These are phyloP conservation scores for Phocides pigmalion DNA, from an alignment of 1,140 invertebrate species.

Conservation along the genomic window DNA sequence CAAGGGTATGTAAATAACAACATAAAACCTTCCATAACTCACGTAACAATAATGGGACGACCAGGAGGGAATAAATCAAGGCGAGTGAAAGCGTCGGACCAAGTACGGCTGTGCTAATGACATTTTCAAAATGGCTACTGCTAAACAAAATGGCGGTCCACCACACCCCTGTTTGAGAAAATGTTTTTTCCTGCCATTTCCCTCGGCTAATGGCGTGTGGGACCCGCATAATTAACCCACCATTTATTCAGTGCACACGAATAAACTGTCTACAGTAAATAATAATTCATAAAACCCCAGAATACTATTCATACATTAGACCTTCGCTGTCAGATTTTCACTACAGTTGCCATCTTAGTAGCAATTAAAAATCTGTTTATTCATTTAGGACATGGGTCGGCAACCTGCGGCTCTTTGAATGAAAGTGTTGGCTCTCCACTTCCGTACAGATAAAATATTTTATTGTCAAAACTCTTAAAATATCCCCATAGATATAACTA, in stretches of 20 bases:
- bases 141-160: slow-evolving; percentile 43
- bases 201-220: slow-evolving; percentile 30
- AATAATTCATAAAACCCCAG: slow-evolving; percentile 24
- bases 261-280: slow-evolving; percentile 25
- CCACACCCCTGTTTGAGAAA: slow-evolving; percentile 32
- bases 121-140: slow-evolving; percentile 44
- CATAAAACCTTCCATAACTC: slow-evolving; percentile 39
- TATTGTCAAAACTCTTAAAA: too few relatives aligned
- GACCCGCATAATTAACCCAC: slow-evolving; percentile 29
- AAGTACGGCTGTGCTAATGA: slow-evolving; percentile 41
- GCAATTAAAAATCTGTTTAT: too few relatives aligned
- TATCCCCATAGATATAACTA: too few relatives aligned
- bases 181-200: slow-evolving; percentile 33
- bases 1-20: slow-evolving; percentile 35
- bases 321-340: too few relatives aligned
- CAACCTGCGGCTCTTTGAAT: too few relatives aligned
- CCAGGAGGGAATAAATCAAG: slow-evolving; percentile 39
- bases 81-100: slow-evolving; percentile 36
- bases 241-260: slow-evolving; percentile 26
- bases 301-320: neutral
- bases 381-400: too few relatives aligned
- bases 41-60: slow-evolving; percentile 42
- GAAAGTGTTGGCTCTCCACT: too few relatives aligned
- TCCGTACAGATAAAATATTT: too few relatives aligned
- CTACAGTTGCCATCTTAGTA: too few relatives aligned